Percentiles rank a stretch among this genome's conserved stretches.
These are phyloP conservation scores for Oxyruncus cristatus DNA, from an alignment of 2,113 vertebrate species.

Conservation along the genomic window DNA sequence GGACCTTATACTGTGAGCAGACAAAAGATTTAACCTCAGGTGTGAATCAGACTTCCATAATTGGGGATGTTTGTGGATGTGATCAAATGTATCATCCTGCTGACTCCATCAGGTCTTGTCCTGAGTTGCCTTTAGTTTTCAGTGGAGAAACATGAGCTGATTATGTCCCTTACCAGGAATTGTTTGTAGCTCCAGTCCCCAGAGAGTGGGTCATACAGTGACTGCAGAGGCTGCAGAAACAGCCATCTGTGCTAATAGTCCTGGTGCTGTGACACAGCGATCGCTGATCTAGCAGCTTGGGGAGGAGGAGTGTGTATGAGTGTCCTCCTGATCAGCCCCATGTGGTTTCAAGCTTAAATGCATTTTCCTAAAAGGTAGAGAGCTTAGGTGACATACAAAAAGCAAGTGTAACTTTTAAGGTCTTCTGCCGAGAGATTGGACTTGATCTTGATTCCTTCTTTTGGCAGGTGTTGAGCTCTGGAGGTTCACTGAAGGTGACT, in stretches of 20 bases:
- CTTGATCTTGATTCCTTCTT: neutral
- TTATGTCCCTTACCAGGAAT: neutral
- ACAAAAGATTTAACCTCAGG: neutral
- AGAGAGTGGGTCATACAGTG: neutral
- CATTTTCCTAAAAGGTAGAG: neutral
- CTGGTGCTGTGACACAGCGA: neutral
- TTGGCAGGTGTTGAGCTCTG: constrained; percentile 78
- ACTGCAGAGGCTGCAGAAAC: neutral
- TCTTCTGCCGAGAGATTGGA: neutral
- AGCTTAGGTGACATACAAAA: neutral
- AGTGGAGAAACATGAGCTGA: neutral
- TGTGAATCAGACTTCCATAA: neutral
- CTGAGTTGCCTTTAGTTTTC: neutral
- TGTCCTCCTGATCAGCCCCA: neutral
- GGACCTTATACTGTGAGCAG: neutral
- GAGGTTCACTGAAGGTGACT: constrained; percentile 90
- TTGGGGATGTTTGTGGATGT: neutral
- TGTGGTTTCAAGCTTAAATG: neutral
- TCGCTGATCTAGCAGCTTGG: neutral
- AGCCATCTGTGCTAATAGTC: neutral
- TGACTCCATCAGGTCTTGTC: neutral
- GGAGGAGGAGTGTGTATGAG: neutral
- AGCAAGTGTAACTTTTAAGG: neutral
- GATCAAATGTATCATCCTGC: neutral
- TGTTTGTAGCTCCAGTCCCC: neutral